Evolutionary conservation across 2,113 vertebrate genomes (phyloP).

Genomic region (Saguinus midas): DNA sequence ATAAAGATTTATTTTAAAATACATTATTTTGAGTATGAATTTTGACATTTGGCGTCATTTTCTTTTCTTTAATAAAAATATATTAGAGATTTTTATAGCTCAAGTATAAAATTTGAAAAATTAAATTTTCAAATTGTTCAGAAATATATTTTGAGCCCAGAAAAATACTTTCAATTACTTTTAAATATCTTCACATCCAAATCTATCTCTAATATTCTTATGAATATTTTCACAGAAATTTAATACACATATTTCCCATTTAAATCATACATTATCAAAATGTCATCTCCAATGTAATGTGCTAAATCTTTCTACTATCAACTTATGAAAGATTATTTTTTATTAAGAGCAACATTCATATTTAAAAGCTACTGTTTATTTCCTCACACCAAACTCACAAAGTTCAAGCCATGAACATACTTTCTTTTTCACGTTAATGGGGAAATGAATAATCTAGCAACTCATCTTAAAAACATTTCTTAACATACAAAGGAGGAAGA

Average conservation of each 20-base stretch:
- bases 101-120: too few relatives aligned
- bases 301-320: not conserved
- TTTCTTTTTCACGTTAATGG: not conserved
- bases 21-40: not conserved
- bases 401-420: not conserved
- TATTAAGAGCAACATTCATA: not conserved
- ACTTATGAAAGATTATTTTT: conserved; percentile 25
- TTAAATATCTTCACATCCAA: conserved; percentile 34
- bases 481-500: not conserved
- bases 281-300: not conserved
- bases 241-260: not conserved
- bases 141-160: not conserved
- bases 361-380: conserved; percentile 29
- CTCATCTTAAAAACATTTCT: conserved; percentile 11
- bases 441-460: not conserved
- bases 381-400: not conserved
- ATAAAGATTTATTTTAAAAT: conserved; percentile 32
- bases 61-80: conserved; percentile 15
- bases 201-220: conserved; percentile 27
- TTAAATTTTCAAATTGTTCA: not conserved
- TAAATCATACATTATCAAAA: conserved; percentile 47
- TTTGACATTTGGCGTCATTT: not conserved
- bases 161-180: conserved; percentile 2
- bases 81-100: not conserved
- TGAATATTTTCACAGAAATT: conserved; percentile 38